phyloP scores from a whole-genome alignment of 2,888 invertebrate species.

The Cheilosia urbana region DNA sequence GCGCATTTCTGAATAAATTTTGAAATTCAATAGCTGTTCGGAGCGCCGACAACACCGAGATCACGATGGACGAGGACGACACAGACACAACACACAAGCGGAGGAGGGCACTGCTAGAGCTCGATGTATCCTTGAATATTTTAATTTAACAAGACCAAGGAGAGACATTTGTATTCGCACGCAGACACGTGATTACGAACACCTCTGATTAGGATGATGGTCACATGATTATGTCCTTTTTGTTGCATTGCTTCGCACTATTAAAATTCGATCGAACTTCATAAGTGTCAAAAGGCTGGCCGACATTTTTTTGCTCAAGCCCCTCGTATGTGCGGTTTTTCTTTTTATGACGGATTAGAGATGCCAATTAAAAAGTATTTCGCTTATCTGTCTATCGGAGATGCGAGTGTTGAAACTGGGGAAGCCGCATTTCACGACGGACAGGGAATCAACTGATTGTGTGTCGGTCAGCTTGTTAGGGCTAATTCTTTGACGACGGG shows the following conservation, averaged over 20 bases:
- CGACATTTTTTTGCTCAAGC: conserved; percentile 30
- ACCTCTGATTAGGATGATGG: conserved; percentile 71
- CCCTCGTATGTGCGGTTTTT: neutral
- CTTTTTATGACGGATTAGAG: conserved; percentile 52
- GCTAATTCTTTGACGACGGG: conserved; percentile 3
- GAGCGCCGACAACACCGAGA: conserved; percentile 66
- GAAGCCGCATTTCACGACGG: conserved; percentile 8
- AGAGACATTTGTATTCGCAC: conserved; percentile 69
- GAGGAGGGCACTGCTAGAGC: neutral
- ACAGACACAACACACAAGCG: too few relatives aligned
- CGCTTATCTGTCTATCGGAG: conserved; percentile 5
- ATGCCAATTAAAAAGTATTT: conserved; percentile 65
- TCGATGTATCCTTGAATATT: conserved; percentile 65
- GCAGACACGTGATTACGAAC: conserved; percentile 71
- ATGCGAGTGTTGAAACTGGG: neutral
- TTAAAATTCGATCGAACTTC: conserved; percentile 72
- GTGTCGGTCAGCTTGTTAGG: conserved; percentile 28
- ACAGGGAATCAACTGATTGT: neutral
- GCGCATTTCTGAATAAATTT: conserved; percentile 72
- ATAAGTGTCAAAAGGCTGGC: conserved; percentile 71
- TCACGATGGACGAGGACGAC: neutral
- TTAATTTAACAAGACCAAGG: conserved; percentile 74
- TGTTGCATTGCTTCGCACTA: conserved; percentile 65
- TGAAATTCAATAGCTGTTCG: conserved; percentile 72
- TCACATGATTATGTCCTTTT: conserved; percentile 74